Base-by-base conservation (phyloP, 37 sponge, comb jelly and placozoan genomes). In the Aphrocallistes beatrix region DNA sequence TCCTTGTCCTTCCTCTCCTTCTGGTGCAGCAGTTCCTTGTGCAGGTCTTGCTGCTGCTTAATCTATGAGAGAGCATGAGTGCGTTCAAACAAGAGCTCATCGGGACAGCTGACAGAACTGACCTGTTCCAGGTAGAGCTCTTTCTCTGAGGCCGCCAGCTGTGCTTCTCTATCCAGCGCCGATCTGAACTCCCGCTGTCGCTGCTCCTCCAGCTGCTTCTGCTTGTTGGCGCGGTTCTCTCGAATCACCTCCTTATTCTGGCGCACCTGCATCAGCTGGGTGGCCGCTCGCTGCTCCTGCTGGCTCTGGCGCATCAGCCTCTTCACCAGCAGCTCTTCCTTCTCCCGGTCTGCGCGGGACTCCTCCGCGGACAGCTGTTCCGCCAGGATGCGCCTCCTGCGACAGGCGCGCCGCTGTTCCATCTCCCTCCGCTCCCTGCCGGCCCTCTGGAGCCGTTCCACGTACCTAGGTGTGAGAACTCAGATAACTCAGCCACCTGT, bases 261-360 rank as follows among this genome's bases (percentile, higher is more conserved):
- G 13, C 89, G 87, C 25, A 96, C 91, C 81, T 94, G 93, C 90
- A 96, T 89, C 82, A 96, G 93, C 81, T 96, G 97, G 37, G 94
- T 91, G 38, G 91, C 91, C 17, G 94, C 92, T 51, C 94, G 37
- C 81, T 88, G 85, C 93, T 96, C 97, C 86, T 94, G 93, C 50
- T 92, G 94, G 51, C 90, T 91, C 88, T 96, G 97, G 36, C 94
- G 50, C 90, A 92, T 89, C 81, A 96, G 89, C 0, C 94, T 81
- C 37, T 90, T 90, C 34, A 94, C 94, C 37, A 96, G 84, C 85
- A 94, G 45, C 84, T 94, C 91, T 81, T 94, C 90, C 40, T 86
- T 83, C 39, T 89, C 50, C 39, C 17, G 86, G 16, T 86, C 84
- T 23, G 75, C 75, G 25, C 75, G 25, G 34, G 32, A 3, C 75